Conservation (phyloP, 2,113 vertebrate genomes). For the Odobenus rosmarus region DNA sequence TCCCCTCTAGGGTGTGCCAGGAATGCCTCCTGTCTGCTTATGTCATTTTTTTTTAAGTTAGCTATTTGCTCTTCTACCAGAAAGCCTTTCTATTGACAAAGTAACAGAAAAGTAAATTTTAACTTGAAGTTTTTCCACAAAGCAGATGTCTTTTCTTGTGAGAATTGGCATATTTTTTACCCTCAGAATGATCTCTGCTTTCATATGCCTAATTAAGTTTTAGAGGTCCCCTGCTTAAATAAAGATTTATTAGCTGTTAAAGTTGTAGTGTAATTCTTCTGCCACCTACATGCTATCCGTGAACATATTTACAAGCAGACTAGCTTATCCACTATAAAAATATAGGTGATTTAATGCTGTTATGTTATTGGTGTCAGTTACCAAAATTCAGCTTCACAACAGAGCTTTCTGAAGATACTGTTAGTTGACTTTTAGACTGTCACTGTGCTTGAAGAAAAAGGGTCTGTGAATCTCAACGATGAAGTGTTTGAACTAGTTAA, state of each 20-base stretch:
- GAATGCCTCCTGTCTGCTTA: not conserved
- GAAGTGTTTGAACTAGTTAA: conserved; percentile 51
- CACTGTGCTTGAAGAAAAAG: conserved; percentile 71
- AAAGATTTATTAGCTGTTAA: conserved; percentile 91
- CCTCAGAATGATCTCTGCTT: conserved; percentile 88
- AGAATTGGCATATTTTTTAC: conserved; percentile 86
- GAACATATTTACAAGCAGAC: conserved; percentile 88
- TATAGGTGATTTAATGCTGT: conserved; percentile 82
- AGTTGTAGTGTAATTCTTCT: conserved; percentile 88
- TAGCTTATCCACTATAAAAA: conserved; percentile 81
- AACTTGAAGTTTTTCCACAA: conserved; percentile 77
- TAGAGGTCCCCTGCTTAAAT: conserved; percentile 88
- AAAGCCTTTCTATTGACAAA: conserved; percentile 77
- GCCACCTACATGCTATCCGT: conserved; percentile 85
- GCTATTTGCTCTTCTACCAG: conserved; percentile 62
- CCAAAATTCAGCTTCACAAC: conserved; percentile 79
- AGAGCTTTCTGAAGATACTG: conserved; percentile 80
- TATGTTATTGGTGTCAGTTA: conserved; percentile 85
- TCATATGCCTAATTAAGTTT: conserved; percentile 91
- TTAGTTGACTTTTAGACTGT: conserved; percentile 74
- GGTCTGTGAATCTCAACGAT: conserved; percentile 65
- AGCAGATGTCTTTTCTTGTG: conserved; percentile 84
- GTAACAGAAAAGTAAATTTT: conserved; percentile 79
- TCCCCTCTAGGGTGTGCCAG: not conserved
- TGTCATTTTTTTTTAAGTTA: conserved; percentile 51